Evolutionary conservation across 2,888 invertebrate species (phyloP).

Genomic region (Nemotelus pantherinus): DNA sequence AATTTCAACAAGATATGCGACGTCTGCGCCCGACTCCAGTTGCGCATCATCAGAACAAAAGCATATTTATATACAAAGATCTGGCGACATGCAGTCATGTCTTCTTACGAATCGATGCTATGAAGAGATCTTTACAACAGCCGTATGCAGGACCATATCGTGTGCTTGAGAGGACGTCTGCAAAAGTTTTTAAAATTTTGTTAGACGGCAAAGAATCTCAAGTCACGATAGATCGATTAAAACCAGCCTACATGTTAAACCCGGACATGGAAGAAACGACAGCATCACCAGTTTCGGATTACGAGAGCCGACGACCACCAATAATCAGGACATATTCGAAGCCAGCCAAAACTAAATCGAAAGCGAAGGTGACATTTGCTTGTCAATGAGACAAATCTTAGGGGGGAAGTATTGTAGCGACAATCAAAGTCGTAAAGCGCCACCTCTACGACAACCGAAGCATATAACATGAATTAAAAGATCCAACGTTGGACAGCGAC

Average conservation of each 20-base stretch:
- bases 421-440: no score
- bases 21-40: not conserved
- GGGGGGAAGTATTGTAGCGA: no score
- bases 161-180: not conserved
- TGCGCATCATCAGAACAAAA: not conserved
- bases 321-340: not conserved
- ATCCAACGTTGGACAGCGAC: no score
- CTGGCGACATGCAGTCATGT: not conserved
- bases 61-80: not conserved
- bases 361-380: no score
- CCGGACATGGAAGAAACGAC: not conserved
- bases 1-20: not conserved
- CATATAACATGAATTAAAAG: no score
- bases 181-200: not conserved
- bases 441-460: no score
- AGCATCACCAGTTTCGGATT: not conserved
- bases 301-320: not conserved
- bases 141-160: not conserved
- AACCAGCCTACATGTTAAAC: not conserved
- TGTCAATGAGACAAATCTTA: no score
- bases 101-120: not conserved
- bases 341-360: no score
- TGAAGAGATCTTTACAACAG: not conserved
- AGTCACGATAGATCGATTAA: not conserved
- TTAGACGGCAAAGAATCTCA: not conserved